Evolutionary conservation across 2,888 invertebrate genomes (phyloP).

Genomic region (Macrophya alboannulata): DNA sequence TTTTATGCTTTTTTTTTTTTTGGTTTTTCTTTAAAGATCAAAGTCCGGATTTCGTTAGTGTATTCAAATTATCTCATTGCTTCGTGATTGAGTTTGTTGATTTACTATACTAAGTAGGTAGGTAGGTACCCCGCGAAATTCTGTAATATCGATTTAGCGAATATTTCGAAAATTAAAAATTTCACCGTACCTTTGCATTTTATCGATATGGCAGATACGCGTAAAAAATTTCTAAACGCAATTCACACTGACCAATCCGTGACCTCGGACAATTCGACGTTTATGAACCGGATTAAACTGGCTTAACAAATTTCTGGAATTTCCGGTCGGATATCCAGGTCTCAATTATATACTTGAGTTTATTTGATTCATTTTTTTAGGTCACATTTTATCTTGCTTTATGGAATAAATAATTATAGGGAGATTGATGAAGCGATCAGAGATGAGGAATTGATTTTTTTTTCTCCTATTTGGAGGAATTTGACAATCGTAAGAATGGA

Average conservation of each 20-base stretch:
- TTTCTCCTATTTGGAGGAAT: neutral
- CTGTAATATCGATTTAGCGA: neutral
- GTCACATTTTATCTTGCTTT: neutral
- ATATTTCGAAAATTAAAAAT: too few relatives aligned
- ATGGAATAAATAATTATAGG: neutral
- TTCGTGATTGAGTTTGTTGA: too few relatives aligned
- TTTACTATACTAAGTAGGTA: too few relatives aligned
- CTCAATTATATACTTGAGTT: neutral
- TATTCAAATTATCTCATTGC: too few relatives aligned
- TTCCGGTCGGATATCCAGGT: neutral
- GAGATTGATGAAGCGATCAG: neutral
- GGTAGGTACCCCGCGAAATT: too few relatives aligned
- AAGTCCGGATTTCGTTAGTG: too few relatives aligned
- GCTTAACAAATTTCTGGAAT: neutral
- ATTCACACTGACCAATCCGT: neutral
- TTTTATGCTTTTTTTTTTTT: too few relatives aligned
- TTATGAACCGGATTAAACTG: conserved; percentile 1
- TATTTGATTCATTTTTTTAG: neutral
- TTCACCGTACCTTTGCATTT: neutral
- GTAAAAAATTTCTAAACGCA: neutral
- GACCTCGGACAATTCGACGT: conserved; percentile 10
- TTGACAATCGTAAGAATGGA: neutral
- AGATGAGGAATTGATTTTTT: neutral
- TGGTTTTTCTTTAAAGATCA: too few relatives aligned
- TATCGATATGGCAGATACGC: neutral